Evolutionary conservation across 35 echinoderm and acorn worm genomes (phyloP), one percentile per base, ranked within the genome.

Genomic region (Ophioderma brevispina): DNA sequence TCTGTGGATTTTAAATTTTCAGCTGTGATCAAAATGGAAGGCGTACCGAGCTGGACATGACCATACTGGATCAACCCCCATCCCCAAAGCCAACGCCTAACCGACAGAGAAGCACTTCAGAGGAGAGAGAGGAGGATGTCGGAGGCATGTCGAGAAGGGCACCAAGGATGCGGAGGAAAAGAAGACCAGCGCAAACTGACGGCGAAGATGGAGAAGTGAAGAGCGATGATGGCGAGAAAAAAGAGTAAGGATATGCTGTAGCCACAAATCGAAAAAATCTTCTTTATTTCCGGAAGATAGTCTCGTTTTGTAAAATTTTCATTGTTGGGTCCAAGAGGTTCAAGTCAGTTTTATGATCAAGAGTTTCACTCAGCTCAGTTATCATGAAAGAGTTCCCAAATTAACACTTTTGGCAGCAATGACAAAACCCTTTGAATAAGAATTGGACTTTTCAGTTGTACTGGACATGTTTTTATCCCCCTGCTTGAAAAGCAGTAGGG

Each of bases 1-100:
- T n/a, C 17, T 70, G 59, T 70, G 17, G 2, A 3, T 89, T 89
- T 39, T 36, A 6, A 8, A 50, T 17, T 31, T 37, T 32, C 88
- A 99, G 97, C 88, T 79, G 97, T 99, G 56, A 99, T 99, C 35
- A 92, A 95, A 35, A 64, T 99, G 87, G 97, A 99, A 89, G 97
- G 97, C 40, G 97, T 11, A 93, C 90, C 31, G 87, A 95, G 33
- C 81, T 95, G 33, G 97, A 99, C 46, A 63, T 99, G 55, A 94
- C 80, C 35, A 88, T 93, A 15, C 84, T 99, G 75, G 97, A 99
- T 56, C 90, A 99, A 55, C 82, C 78, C 33, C 80, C 78, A 42
- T 76, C 33, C 1, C 77, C 84, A 82, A 76, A 46, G 33, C 19
- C 79, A 84, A 38, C 55, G 55, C 40, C 40, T 34, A 70, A 36